Base-by-base conservation (phyloP, 2,113 vertebrate species). In the Tachuris rubrigastra region DNA sequence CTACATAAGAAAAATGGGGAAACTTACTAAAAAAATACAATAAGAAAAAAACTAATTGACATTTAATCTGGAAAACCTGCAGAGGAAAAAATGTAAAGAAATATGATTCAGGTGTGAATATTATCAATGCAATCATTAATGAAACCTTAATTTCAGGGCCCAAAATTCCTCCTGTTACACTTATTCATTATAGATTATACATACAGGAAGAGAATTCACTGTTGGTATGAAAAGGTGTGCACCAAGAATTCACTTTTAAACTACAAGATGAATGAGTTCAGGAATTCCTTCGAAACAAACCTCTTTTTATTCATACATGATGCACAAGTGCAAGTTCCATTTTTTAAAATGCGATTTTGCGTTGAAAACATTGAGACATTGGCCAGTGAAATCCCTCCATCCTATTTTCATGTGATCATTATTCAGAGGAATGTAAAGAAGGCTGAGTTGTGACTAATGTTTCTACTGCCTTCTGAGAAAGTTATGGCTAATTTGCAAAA, bases 321-420 rank as follows among this genome's bases (percentile, higher is more conserved):
- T 0, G 0, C n/a, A 37, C 14, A 4, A 68, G 1, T 30, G 4
- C 4, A 67, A 46, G 12, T 66, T 37, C 12, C 12, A 7, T 7
- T 79, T 80, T 87, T 80, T 73, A 50, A 14, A 63, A 79, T 10
- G 24, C 52, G 4, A 44, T 53, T 50, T 69, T 4, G 4, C 46
- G 74, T 74, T 69, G 22, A 63, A 79, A 59, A 5, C 10, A 25
- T 16, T 30, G 65, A 67, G 33, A 28, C 7, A n/a, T 15, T 56
- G 19, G 16, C 28, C 25, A 39, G 1, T 13, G 18, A 60, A 60
- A 23, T 41, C 17, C 35, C 23, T 77, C 52, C 69, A 22, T 33
- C 22, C 5, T 16, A 6, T 39, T 53, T 74, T 69, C 18, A 58
- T 39, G 42, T 0, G 4, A 25, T 16, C 10, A 24, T 63, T 82